Conservation (phyloP, 1,140 invertebrate genomes). For the Drosophila auraria region DNA sequence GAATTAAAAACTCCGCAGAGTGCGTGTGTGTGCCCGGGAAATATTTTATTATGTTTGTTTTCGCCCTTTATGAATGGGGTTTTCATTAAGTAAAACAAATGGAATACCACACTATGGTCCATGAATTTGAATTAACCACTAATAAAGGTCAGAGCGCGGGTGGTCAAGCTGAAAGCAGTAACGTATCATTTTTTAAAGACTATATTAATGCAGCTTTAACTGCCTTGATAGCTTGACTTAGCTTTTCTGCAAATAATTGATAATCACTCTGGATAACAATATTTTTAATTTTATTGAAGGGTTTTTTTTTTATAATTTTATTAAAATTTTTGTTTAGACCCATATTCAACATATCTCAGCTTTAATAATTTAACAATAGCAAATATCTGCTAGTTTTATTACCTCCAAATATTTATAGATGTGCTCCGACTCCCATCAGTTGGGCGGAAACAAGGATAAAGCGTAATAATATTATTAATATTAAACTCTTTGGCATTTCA, state of each 20-base stretch:
- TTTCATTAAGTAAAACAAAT: constrained; percentile 31
- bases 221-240: neutral
- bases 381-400: no score
- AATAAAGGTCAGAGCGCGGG: constrained; percentile 15
- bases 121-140: constrained; percentile 39
- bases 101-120: constrained; percentile 26
- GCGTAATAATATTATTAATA: no score
- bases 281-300: neutral
- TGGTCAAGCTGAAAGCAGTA: constrained; percentile 6
- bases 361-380: no score
- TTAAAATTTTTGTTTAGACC: no score
- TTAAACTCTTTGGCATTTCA: no score
- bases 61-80: constrained; percentile 13
- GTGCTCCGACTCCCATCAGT: no score
- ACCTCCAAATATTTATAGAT: no score
- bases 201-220: neutral
- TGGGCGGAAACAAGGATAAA: no score
- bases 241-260: neutral
- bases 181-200: neutral
- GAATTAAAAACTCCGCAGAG: constrained; percentile 37
- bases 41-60: constrained; percentile 45
- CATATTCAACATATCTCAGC: no score
- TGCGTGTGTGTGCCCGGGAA: neutral
- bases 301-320: neutral
- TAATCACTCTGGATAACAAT: neutral